Base-by-base conservation (phyloP, 2,797 vertebrate genomes). In the Smutsia gigantea region DNA sequence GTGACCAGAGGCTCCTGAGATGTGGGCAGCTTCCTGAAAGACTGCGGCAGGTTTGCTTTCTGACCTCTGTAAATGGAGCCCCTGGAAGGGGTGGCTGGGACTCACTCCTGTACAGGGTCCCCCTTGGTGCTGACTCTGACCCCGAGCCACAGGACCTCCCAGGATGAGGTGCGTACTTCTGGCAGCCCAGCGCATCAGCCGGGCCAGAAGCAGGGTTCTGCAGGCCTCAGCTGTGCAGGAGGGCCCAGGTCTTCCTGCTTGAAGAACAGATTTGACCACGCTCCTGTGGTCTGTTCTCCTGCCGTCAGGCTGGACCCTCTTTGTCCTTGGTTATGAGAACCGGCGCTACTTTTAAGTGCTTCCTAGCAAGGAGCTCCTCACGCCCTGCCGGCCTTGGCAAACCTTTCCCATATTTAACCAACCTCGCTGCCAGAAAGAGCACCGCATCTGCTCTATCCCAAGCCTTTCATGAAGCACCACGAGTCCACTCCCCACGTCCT, bases 271-370 rank as follows among this genome's bases (percentile, higher is more conserved):
- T 37, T 5, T 14, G 81, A 51, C 25, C 1, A 2, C 1, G 8
- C 5, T 0, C 17, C 0, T 5, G 2, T 1, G 0, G 21, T 8
- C 39, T 27, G 0, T 17, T 49, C 18, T 27, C 42, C 71, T 4
- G 37, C 66, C 81, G 57, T 4, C 12, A 5, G 87, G 49, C 10
- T 2, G 61, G 29, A 7, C 83, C 39, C 46, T 55, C 29, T 51
- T 14, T 4, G 15, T 9, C 75, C 53, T 42, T 0, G 0, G 8
- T 21, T 17, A 5, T 6, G 51, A 93, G 59, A 78, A 69, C 2
- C 0, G 2, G 39, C 14, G 51, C 57, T 83, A 49, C 69, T 88
- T 87, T 79, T 51, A 88, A 63, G 61, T 9, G 2, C 25, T 42
- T 64, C 87, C 34, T 74, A 42, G 68, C 25, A 25, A 69, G 78